phyloP scores from a whole-genome alignment of 2,797 vertebrate species.

The Cryptoprocta ferox region DNA sequence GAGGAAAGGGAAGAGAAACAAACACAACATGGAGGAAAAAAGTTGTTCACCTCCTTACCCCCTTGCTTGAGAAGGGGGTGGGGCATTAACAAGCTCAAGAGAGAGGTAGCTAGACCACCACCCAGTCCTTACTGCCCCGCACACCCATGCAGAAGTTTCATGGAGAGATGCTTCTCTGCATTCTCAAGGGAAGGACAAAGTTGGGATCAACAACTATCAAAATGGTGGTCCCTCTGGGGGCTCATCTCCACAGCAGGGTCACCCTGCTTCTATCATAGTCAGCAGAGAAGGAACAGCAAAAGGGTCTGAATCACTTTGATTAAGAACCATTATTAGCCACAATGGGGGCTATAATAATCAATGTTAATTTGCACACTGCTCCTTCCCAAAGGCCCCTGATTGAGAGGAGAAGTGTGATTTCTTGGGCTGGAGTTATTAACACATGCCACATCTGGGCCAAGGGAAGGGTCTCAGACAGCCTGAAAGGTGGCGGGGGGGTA shows the following conservation, averaged over 20 bases:
- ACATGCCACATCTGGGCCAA: background rate
- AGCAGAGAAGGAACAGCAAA: background rate
- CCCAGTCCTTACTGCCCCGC: background rate
- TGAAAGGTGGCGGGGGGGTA: background rate
- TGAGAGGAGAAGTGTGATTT: conserved; percentile 47
- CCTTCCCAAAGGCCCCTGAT: conserved; percentile 15
- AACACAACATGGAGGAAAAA: background rate
- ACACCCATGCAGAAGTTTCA: background rate
- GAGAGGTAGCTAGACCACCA: too few relatives aligned
- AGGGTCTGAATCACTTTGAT: conserved; percentile 5
- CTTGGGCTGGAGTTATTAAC: conserved; percentile 34
- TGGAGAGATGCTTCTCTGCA: background rate
- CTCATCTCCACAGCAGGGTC: background rate
- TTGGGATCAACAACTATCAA: background rate
- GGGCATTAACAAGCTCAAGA: background rate
- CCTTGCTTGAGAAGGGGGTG: background rate
- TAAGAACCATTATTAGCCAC: conserved; percentile 31
- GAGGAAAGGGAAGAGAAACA: background rate
- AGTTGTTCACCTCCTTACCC: background rate
- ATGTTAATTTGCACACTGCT: conserved; percentile 49
- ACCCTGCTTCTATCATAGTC: background rate
- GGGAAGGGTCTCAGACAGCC: background rate
- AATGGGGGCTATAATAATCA: background rate
- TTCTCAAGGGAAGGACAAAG: background rate
- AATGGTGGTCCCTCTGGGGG: background rate